Conservation (phyloP, 2,888 invertebrate species). For the Drosophila rubida region DNA sequence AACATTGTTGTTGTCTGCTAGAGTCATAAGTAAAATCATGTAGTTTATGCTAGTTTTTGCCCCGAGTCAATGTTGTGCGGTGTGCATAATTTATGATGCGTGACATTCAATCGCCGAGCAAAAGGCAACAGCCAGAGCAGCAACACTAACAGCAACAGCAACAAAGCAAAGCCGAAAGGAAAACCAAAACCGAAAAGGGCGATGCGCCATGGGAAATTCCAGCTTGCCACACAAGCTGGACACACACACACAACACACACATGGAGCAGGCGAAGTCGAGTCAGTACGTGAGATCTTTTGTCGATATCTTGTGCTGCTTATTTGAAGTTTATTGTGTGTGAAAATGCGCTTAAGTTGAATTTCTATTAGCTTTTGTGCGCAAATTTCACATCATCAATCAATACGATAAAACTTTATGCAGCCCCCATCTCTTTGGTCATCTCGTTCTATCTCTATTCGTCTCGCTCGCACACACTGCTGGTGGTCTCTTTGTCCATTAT, state of each 20-base stretch:
- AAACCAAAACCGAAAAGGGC: constrained; percentile 23
- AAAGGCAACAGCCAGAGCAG: constrained; percentile 34
- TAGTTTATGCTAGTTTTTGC: constrained; percentile 51
- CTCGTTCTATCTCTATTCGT: background rate
- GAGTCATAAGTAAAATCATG: constrained; percentile 30
- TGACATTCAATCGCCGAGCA: constrained; percentile 76
- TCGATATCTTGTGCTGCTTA: constrained; percentile 65
- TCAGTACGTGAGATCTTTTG: constrained; percentile 67
- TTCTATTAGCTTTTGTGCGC: constrained; percentile 81
- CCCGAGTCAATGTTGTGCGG: constrained; percentile 72
- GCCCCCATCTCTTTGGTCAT: background rate
- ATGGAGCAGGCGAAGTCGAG: constrained; percentile 22
- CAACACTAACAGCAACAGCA: constrained; percentile 8
- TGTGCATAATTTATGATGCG: constrained; percentile 82
- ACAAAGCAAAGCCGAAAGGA: constrained; percentile 2
- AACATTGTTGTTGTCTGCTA: constrained; percentile 9
- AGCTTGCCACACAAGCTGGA: constrained; percentile 21
- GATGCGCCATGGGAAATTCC: constrained; percentile 45
- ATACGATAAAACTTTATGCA: constrained; percentile 69
- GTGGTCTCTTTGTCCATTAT: constrained; percentile 6
- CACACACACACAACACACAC: constrained; percentile 16
- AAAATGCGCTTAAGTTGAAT: constrained; percentile 80
- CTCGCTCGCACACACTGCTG: background rate
- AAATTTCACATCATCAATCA: constrained; percentile 83
- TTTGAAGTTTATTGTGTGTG: constrained; percentile 83